These are phyloP conservation scores for Bovichtus diacanthus DNA, from an alignment of 2,797 vertebrate genomes.

Conservation along the genomic window DNA sequence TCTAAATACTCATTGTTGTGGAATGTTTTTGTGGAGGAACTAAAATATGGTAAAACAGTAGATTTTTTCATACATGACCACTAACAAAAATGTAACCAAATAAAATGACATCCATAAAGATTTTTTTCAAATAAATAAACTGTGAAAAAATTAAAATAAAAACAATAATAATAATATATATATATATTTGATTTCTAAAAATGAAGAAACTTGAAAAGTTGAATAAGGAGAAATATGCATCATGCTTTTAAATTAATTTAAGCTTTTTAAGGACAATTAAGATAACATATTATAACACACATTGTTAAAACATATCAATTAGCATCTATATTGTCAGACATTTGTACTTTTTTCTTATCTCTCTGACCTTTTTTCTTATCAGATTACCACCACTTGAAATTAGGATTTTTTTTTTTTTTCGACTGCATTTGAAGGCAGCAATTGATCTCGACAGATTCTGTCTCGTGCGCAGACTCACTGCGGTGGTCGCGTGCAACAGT, in stretches of 20 bases:
- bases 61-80: too few relatives aligned
- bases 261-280: not conserved
- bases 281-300: not conserved
- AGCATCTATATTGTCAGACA: too few relatives aligned
- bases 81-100: too few relatives aligned
- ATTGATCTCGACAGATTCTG: fast-evolving
- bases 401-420: not conserved
- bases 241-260: not conserved
- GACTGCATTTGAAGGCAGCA: slow-evolving; percentile 32
- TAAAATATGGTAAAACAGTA: too few relatives aligned
- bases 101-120: too few relatives aligned
- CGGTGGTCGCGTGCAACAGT: slow-evolving; percentile 12
- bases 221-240: not conserved
- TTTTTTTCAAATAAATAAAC: too few relatives aligned
- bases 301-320: not conserved
- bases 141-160: too few relatives aligned
- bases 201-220: too few relatives aligned
- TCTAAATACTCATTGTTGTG: too few relatives aligned
- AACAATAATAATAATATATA: too few relatives aligned
- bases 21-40: too few relatives aligned
- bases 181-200: not conserved
- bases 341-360: not conserved
- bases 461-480: too few relatives aligned
- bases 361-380: not conserved
- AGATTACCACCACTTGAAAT: fast-evolving